Base-by-base conservation (phyloP, 1,140 invertebrate species). In the Brachystomella parvula region DNA sequence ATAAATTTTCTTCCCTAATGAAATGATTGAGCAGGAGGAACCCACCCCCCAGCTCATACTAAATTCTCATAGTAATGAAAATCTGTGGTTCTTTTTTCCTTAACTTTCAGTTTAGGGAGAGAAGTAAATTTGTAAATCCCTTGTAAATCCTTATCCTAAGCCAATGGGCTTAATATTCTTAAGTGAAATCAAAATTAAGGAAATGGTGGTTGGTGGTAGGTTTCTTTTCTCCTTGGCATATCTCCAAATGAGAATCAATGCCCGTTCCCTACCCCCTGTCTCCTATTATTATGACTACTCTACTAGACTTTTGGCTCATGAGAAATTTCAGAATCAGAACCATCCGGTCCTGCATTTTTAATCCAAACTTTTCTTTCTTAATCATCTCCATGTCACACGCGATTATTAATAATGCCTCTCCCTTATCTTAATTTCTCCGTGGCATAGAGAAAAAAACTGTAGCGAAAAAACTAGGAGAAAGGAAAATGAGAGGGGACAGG, bases 101-200 rank as follows among this genome's bases (percentile, higher is more conserved):
- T 6, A 53, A 24, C 49, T 6, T 17, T 53, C 24, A 53, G 49
- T 17, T 53, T 12, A 53, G 49, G 9, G n/a, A n/a, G n/a, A n/a
- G n/a, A n/a, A n/a, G n/a, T n/a, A n/a, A n/a, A n/a, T n/a, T n/a
- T n/a, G n/a, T n/a, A n/a, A n/a, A n/a, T n/a, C n/a, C n/a, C n/a
- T n/a, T 9, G 39, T 59, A 59, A 59, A 59, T 59, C 57, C 57
- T 29, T 29, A 59, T 59, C 57, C n/a, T 59, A 32, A 30, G 57
- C 30, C 12, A 59, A 59, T 29, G 9, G 30, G 57, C 57, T 59
- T 59, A 59, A 59, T 59, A 59, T 59, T 59, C 57, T 59, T 59
- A 59, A 59, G 57, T 59, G 57, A 59, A 59, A 59, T 59, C 57
- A 59, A 59, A 59, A 59, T 59, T 59, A 59, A 29, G 26, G 6